Conservation (phyloP, 92 coral and sea anemone genomes). For the Pocillopora grandis region DNA sequence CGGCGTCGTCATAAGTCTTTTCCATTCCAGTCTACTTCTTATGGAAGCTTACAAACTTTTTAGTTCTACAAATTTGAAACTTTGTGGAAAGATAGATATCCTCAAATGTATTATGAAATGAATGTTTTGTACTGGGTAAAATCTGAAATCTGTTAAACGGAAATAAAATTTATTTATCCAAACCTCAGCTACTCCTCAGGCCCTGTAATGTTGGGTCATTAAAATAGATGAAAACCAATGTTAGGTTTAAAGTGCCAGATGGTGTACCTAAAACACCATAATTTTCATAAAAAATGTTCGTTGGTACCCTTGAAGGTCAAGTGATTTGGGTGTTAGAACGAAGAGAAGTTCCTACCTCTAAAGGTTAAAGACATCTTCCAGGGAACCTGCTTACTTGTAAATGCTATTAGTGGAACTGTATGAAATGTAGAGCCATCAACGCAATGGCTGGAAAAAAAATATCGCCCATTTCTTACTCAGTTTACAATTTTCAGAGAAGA, state of each 20-base stretch:
- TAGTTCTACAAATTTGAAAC: too few relatives aligned
- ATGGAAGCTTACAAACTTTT: too few relatives aligned
- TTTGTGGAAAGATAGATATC: background rate
- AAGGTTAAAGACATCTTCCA: background rate
- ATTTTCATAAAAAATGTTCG: background rate
- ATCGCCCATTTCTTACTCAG: background rate
- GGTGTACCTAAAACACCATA: background rate
- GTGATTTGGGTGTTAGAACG: background rate
- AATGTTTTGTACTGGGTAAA: background rate
- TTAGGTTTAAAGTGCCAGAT: background rate
- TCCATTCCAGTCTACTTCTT: too few relatives aligned
- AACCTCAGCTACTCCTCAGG: too few relatives aligned
- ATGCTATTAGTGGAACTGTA: background rate
- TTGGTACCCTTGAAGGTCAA: background rate
- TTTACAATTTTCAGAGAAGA: conserved; percentile 4
- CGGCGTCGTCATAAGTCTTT: too few relatives aligned
- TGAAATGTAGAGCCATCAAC: background rate
- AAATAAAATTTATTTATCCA: too few relatives aligned
- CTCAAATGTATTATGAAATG: background rate
- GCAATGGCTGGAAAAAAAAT: background rate
- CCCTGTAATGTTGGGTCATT: background rate
- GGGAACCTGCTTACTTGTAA: conserved; percentile 11
- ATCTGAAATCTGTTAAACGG: background rate
- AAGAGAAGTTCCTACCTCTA: conserved; percentile 18
- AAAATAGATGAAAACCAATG: background rate